Percentiles rank a stretch among this genome's conserved stretches.
Evolutionary conservation across 2,797 vertebrate genomes (phyloP).

Genomic region (Clarias pachynema): DNA sequence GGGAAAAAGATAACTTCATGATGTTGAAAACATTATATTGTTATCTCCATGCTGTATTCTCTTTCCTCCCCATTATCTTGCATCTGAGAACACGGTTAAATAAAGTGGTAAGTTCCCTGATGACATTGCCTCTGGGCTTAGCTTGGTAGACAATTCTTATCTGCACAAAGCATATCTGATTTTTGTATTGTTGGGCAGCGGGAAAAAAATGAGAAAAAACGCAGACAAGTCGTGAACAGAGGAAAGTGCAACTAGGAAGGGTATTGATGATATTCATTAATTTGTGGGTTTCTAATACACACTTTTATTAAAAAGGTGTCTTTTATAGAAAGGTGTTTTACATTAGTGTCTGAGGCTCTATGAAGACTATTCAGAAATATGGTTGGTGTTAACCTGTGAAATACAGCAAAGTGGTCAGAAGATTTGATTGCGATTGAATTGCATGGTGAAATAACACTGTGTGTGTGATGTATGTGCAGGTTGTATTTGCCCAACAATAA

Average conservation of each 20-base stretch:
- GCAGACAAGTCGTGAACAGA: neutral
- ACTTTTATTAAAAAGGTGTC: neutral
- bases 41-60: constrained; percentile 54
- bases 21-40: constrained; percentile 55
- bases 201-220: constrained; percentile 24
- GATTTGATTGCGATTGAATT: neutral
- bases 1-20: constrained; percentile 52
- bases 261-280: constrained; percentile 15
- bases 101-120: constrained; percentile 55
- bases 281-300: neutral
- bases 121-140: constrained; percentile 53
- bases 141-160: constrained; percentile 53
- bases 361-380: neutral
- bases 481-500: too few species aligned
- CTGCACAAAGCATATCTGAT: constrained; percentile 52
- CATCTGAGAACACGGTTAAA: constrained; percentile 54
- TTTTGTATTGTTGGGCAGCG: constrained; percentile 36
- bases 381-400: neutral
- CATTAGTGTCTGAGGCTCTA: neutral
- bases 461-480: neutral
- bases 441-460: neutral
- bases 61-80: constrained; percentile 51
- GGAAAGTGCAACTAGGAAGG: neutral
- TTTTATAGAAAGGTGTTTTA: constrained; percentile 1
- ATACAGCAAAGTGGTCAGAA: neutral